phyloP scores from a whole-genome alignment of 2,113 vertebrate species.

The Dasyprocta punctata region DNA sequence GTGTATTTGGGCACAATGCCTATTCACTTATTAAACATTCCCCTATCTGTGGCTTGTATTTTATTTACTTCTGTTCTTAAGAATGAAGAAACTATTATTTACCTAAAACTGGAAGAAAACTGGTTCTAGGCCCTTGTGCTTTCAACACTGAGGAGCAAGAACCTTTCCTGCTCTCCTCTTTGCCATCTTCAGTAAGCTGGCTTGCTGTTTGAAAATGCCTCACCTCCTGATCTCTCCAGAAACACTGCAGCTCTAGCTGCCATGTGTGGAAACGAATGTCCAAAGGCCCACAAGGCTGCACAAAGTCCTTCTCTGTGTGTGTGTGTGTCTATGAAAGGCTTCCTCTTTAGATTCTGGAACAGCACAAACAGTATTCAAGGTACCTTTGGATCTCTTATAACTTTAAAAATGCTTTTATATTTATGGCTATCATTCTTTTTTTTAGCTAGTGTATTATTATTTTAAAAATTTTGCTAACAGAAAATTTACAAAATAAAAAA shows the following conservation, averaged over 20 bases:
- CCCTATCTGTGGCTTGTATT: not conserved
- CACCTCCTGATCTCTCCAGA: not conserved
- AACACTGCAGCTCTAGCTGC: no score
- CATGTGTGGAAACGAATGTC: not conserved
- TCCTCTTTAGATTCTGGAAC: not conserved
- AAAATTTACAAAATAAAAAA: conserved; percentile 10
- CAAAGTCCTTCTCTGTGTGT: not conserved
- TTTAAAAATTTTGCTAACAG: not conserved
- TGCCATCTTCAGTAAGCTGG: not conserved
- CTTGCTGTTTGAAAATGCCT: not conserved
- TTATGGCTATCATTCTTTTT: not conserved
- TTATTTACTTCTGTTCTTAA: conserved; percentile 9
- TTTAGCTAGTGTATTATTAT: not conserved
- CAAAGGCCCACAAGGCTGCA: not conserved
- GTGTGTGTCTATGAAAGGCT: not conserved
- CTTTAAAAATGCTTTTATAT: conserved; percentile 1
- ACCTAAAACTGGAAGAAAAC: not conserved
- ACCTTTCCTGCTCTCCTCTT: not conserved
- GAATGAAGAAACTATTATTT: not conserved
- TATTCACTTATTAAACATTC: not conserved
- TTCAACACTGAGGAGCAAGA: not conserved
- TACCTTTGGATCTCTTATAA: not conserved
- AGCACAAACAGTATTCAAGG: not conserved
- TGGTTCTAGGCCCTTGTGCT: not conserved
- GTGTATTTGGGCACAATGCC: not conserved